Percentiles rank a stretch among this genome's conserved stretches.
These are phyloP conservation scores for Agelaius phoeniceus DNA, from an alignment of 2,113 vertebrate species.

Conservation along the genomic window DNA sequence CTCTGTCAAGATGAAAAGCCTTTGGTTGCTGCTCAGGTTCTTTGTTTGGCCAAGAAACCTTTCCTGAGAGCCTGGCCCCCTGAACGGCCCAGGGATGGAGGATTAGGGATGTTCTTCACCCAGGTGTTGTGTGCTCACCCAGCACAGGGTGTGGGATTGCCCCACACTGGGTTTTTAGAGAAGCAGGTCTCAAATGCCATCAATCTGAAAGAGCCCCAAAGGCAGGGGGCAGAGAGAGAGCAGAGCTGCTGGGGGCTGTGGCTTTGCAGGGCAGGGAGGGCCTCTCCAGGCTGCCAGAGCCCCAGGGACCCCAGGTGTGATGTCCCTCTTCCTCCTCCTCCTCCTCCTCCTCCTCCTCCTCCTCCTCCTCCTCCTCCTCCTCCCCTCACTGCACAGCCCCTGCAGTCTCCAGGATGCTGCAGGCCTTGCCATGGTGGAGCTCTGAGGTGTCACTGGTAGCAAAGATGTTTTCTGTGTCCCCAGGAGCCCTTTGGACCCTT, in stretches of 20 bases:
- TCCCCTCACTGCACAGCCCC: not conserved
- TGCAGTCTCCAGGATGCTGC: not conserved
- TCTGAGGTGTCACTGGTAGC: not conserved
- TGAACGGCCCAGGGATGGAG: not conserved
- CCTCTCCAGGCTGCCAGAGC: not conserved
- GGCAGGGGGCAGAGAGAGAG: not conserved
- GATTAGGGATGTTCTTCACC: not conserved
- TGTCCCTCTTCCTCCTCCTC: not conserved
- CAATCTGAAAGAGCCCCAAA: not conserved
- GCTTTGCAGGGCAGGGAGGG: not conserved
- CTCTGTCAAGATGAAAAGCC: not conserved
- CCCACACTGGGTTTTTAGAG: not conserved
- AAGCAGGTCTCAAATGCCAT: not conserved
- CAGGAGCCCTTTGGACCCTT: not conserved
- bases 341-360: not conserved
- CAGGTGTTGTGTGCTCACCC: not conserved
- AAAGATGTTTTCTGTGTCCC: not conserved
- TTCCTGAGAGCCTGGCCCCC: not conserved
- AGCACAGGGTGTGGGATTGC: not conserved
- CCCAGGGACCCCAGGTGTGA: not conserved
- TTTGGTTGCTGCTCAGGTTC: not conserved
- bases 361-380: not conserved
- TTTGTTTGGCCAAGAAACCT: not conserved
- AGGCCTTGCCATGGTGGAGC: not conserved
- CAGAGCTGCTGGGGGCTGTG: not conserved